Evolutionary conservation across 37 sponge, comb jelly and placozoan genomes (phyloP).

Genomic region (Mnemiopsis leidyi): DNA sequence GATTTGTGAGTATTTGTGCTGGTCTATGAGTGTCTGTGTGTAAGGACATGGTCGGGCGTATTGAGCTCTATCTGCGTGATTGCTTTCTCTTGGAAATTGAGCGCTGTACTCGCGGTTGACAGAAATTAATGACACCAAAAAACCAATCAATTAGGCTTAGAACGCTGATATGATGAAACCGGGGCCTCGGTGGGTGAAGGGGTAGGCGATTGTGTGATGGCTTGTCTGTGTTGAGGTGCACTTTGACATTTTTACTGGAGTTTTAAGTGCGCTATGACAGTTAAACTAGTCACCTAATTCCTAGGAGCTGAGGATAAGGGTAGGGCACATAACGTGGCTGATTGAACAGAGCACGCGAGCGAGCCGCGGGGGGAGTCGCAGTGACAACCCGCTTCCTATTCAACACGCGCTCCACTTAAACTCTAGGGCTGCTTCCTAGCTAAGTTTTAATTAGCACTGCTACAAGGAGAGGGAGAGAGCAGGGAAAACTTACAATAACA

Average conservation of each 20-base stretch:
- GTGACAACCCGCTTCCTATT: background rate
- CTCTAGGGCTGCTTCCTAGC: background rate
- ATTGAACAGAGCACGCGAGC: too few relatives aligned
- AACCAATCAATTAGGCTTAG: background rate
- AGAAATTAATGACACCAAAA: background rate
- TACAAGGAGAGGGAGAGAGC: too few relatives aligned
- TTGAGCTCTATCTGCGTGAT: background rate
- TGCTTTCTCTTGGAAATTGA: background rate
- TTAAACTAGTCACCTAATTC: too few relatives aligned
- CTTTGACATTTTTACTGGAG: too few relatives aligned
- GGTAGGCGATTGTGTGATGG: background rate
- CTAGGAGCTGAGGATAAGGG: too few relatives aligned
- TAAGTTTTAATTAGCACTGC: background rate
- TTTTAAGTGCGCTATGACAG: too few relatives aligned
- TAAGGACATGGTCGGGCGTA: background rate
- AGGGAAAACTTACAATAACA: background rate
- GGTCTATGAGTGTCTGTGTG: too few relatives aligned
- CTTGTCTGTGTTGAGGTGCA: too few relatives aligned
- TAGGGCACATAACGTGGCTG: too few relatives aligned
- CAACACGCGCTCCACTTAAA: background rate
- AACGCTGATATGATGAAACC: background rate
- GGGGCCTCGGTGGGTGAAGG: background rate
- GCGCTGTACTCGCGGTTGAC: background rate
- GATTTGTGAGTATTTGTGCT: background rate
- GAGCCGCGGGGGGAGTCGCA: background rate